A percentile compares a stretch with the other conserved stretches of the same genome.
phyloP scores from a whole-genome alignment of 2,797 vertebrate genomes.

The Mormyrus proboscirostris region DNA sequence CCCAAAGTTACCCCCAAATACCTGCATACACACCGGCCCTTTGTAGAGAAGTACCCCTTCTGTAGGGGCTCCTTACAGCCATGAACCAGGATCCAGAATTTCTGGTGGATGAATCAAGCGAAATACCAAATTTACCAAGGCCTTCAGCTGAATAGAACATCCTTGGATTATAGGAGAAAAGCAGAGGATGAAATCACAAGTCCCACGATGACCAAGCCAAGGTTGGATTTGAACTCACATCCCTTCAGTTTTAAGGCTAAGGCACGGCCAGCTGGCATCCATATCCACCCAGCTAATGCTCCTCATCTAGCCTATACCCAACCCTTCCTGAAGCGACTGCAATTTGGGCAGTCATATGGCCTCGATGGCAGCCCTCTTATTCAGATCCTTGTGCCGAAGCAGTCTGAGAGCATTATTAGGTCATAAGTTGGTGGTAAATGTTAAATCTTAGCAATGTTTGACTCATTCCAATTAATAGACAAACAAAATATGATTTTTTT shows the following conservation, averaged over 20 bases:
- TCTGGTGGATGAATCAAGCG: neutral
- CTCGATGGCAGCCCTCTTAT: neutral
- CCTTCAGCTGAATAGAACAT: neutral
- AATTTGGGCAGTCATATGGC: neutral
- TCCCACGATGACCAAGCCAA: neutral
- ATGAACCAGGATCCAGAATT: neutral
- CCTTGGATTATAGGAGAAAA: neutral
- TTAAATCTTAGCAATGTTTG: neutral
- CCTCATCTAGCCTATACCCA: neutral
- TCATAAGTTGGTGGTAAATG: neutral
- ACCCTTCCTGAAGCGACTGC: neutral
- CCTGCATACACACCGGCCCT: neutral
- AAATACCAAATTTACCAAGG: neutral
- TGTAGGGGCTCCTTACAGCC: neutral
- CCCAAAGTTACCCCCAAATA: neutral
- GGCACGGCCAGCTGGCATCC: neutral
- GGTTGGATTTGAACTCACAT: neutral
- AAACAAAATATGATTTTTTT: neutral
- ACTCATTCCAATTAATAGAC: neutral
- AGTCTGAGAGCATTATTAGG: neutral
- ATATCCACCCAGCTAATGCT: neutral
- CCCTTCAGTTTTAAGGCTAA: neutral
- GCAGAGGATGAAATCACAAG: slow-evolving; percentile 8
- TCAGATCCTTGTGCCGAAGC: neutral
- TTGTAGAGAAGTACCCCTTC: neutral